Evolutionary conservation across 1,140 invertebrate genomes (phyloP).

Genomic region (Melipona quadrifasciata): DNA sequence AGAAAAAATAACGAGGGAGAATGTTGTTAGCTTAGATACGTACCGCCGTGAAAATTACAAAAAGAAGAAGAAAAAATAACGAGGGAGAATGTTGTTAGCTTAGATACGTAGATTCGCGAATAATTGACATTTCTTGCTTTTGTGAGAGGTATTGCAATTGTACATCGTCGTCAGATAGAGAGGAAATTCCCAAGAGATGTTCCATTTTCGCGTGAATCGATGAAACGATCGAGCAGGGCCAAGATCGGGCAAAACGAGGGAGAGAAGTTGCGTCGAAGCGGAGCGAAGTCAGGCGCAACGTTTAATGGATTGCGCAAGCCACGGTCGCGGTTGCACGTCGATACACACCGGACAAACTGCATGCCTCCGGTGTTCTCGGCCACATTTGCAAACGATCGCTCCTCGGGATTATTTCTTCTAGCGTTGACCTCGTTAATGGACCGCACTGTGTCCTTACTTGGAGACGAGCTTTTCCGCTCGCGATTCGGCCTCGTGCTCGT

Average conservation of each 20-base stretch:
- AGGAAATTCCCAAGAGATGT: not conserved
- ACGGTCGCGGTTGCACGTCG: slow-evolving; percentile 29
- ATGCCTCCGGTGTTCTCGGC: slow-evolving; percentile 47
- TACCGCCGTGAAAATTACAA: too few species aligned
- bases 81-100: not conserved
- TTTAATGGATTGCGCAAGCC: slow-evolving; percentile 58
- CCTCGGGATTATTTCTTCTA: slow-evolving; percentile 41
- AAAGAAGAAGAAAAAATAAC: too few species aligned
- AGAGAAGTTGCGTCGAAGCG: too few species aligned
- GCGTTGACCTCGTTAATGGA: slow-evolving; percentile 32
- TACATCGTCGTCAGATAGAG: not conserved
- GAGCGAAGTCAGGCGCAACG: slow-evolving; percentile 46
- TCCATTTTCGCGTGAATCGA: not conserved
- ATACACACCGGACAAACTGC: slow-evolving; percentile 52
- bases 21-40: too few species aligned
- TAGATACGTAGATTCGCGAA: too few species aligned
- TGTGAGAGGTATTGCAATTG: not conserved
- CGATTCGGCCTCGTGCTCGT: too few species aligned
- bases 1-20: too few species aligned
- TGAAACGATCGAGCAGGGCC: not conserved
- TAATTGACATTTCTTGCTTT: not conserved
- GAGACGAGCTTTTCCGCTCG: not conserved
- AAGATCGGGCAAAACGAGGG: not conserved
- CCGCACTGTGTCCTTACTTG: not conserved
- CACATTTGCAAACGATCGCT: slow-evolving; percentile 43